Base-by-base conservation (phyloP, 1,140 invertebrate species). In the Drosophila kepulauana region DNA sequence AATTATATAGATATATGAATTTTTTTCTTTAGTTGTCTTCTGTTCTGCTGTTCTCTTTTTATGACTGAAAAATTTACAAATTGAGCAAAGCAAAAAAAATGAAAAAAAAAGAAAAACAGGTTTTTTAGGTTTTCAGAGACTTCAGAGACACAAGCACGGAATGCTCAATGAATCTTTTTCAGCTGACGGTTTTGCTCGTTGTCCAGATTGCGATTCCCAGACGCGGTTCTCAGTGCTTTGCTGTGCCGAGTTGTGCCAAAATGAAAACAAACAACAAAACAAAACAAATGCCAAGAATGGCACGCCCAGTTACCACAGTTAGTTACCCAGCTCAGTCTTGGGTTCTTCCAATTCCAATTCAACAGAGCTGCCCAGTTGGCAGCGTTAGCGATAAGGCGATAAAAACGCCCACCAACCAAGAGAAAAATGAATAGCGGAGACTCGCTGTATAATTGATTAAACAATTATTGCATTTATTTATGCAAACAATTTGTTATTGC, bases 61-160 rank as follows among this genome's bases (percentile, higher is more conserved):
- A 79, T 79, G 80, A 82, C 81, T 84, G 79, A 84, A 84, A 70
- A 80, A 85, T 84, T 84, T 84, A 84, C 81, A 85, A 84, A 84
- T 84, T 85, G 81, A 71, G 77, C 75, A 75, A 82, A 57, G 61
- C 35, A 52, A 25, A 25, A 25, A 25, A 25, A 25, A 20, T 20
- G 16, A 20, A 20, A 20, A 20, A 25, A 25, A 25, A 25, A 25
- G 20, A 25, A 4, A 48, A 84, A 84, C 81, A 54, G 81, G 81
- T 82, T 84, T 59, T 71, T 52, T 52, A 10, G 20, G 52, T 43
- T 63, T 57, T 67, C 64, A 77, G 35, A 38, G 7, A 33, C 20
- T 25, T 25, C 30, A 38, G 7, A 38, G 35, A 16, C 57, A 58
- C 48, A 62, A 63, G 35, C 56, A 52, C 49, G 16, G 66, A 84